Conservation (phyloP, 1,140 invertebrate genomes). For the Drepana arcuata region DNA sequence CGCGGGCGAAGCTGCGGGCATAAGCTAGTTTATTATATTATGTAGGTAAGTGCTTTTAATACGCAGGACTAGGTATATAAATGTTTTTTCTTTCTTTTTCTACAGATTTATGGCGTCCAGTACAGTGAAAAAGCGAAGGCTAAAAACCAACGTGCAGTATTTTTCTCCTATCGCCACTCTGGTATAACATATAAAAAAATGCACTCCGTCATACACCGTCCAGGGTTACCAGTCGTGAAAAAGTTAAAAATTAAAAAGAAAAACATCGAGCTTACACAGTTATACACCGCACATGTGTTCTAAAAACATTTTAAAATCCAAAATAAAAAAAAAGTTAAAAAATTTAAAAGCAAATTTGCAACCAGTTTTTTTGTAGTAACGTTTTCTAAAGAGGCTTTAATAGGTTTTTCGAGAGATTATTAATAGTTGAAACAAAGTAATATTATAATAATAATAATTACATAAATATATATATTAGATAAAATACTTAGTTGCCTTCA, state of each 20-base stretch:
- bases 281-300: slow-evolving; percentile 21
- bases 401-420: slow-evolving; percentile 12
- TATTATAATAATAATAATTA: too few relatives aligned
- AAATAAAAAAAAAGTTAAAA: background rate
- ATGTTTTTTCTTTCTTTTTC: too few relatives aligned
- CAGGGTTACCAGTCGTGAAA: slow-evolving; percentile 18
- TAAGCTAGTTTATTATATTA: too few relatives aligned
- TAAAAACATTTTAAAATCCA: slow-evolving; percentile 4
- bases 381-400: slow-evolving; percentile 25
- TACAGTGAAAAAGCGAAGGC: slow-evolving; percentile 29
- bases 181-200: slow-evolving; percentile 30
- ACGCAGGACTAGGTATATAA: too few relatives aligned
- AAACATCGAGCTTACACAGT: slow-evolving; percentile 34
- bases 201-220: slow-evolving; percentile 33
- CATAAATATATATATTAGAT: too few relatives aligned
- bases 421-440: background rate
- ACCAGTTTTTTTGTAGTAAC: slow-evolving; percentile 4
- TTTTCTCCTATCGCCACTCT: background rate
- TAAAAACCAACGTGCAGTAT: too few relatives aligned
- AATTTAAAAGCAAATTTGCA: slow-evolving; percentile 10
- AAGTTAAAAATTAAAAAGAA: slow-evolving; percentile 42
- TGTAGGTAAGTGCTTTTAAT: too few relatives aligned
- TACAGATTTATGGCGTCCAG: slow-evolving; percentile 54
- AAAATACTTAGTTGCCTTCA: slow-evolving; percentile 44
- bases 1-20: too few relatives aligned